Base-by-base conservation (phyloP, 35 echinoderm and acorn worm genomes). In the Hemicentrotus pulcherrimus region DNA sequence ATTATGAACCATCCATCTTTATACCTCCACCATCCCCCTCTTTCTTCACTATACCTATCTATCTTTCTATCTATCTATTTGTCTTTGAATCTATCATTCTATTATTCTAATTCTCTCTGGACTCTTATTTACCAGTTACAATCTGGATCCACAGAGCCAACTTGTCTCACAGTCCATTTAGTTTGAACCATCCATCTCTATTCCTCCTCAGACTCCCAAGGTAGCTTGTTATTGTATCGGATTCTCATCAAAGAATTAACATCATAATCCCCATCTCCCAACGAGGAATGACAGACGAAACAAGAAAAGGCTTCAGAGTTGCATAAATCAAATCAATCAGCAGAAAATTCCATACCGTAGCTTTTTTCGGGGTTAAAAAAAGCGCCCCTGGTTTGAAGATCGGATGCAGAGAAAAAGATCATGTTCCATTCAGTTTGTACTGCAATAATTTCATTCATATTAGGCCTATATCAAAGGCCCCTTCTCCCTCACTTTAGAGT, bases 161-260 rank as follows among this genome's bases (percentile, higher is more conserved):
- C 65, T 24, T n/a, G 52, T 78, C 65, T 78, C 24, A 70, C 61
- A 70, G 61, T 70, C 61, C 61, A 70, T 70, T 70, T 70, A n/a
- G 19, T n/a, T 28, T 8, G 65, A 28, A 78, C 65, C 65, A 78
- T 32, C 88, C 32, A 41, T 90, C 88, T 90, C 88, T 90, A 78
- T 47, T 10, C 33, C 5, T 47, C 46, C 86, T 32, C 16, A 3
- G 4, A 18, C 32, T 90, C 32, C 46, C 65, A 78, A 78, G 65
- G 65, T 78, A 78, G 65, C 65, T 78, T 78, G 65, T 78, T 78
- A 78, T 78, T 78, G 65, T 78, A 78, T 78, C 65, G 19, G 24
- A 78, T 78, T 0, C 28, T 28, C 65, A n/a, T 78, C 28, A 18
- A n/a, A 78, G 65, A 78, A 78, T 78, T 78, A 78, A 78, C 65